These are phyloP conservation scores for Eulemur albifrons DNA, from an alignment of 2,797 vertebrate genomes.

Conservation along the genomic window DNA sequence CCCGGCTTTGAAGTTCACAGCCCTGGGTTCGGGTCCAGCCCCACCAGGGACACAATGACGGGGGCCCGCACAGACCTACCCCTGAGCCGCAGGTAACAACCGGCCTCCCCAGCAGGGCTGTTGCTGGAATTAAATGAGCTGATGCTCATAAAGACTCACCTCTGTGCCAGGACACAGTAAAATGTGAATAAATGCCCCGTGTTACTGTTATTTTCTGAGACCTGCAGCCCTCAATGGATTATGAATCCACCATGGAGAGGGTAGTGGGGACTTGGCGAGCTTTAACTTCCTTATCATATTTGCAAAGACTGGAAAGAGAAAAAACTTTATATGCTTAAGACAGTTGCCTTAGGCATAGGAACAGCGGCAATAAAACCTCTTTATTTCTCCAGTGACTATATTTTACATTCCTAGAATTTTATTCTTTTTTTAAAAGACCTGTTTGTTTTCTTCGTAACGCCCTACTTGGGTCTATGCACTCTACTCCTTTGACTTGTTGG, in stretches of 20 bases:
- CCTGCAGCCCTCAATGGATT: accelerated
- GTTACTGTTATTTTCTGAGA: not conserved
- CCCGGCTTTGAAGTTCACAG: accelerated
- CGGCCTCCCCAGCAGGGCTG: accelerated
- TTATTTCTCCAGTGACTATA: not conserved
- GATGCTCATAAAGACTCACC: accelerated
- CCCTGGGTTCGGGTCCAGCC: accelerated
- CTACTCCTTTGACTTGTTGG: not conserved
- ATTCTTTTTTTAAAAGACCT: not conserved
- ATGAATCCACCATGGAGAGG: accelerated
- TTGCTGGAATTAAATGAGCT: accelerated
- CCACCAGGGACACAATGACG: accelerated
- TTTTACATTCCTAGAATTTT: not conserved
- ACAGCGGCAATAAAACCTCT: accelerated
- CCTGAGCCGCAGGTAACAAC: accelerated
- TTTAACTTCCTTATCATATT: not conserved
- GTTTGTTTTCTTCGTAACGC: not conserved
- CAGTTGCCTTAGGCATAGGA: not conserved
- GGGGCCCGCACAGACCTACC: accelerated
- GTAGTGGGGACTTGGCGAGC: accelerated
- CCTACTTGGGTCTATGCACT: not conserved
- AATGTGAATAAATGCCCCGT: accelerated
- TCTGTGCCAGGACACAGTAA: accelerated
- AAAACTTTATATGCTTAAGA: accelerated
- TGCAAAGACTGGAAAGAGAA: not conserved